Evolutionary conservation across 2,113 vertebrate species (phyloP).

Genomic region (Cervus canadensis): DNA sequence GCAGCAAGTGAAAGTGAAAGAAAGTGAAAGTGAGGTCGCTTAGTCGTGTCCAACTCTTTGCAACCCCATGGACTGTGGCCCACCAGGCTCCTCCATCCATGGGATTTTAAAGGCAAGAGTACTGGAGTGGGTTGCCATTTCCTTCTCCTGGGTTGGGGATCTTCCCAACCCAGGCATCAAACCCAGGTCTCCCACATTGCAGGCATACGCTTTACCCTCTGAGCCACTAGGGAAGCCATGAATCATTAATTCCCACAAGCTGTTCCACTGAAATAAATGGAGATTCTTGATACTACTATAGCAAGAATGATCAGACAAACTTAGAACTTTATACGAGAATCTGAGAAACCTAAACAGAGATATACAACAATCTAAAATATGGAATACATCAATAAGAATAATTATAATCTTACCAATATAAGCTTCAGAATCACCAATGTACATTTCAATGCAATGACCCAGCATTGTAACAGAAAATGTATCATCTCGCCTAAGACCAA

Average conservation of each 20-base stretch:
- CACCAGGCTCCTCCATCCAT: neutral
- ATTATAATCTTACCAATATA: conserved; percentile 89
- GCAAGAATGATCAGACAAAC: neutral
- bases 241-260: neutral
- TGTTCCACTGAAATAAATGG: neutral
- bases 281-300: neutral
- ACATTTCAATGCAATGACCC: conserved; percentile 99
- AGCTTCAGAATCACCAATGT: conserved; percentile 98
- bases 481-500: conserved; percentile 97
- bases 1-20: neutral
- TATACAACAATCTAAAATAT: neutral
- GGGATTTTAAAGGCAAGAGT: neutral
- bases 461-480: conserved; percentile 99
- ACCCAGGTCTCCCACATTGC: neutral
- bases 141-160: neutral
- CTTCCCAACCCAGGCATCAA: neutral
- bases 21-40: neutral
- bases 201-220: neutral
- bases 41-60: neutral
- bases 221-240: neutral
- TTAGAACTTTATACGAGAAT: neutral
- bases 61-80: neutral
- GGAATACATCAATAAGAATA: neutral
- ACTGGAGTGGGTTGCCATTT: neutral
- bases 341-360: conserved; percentile 5